Evolutionary conservation across 1,140 invertebrate species (phyloP), one percentile per base, ranked within the genome.

Genomic region (Lordiphosa stackelbergi): DNA sequence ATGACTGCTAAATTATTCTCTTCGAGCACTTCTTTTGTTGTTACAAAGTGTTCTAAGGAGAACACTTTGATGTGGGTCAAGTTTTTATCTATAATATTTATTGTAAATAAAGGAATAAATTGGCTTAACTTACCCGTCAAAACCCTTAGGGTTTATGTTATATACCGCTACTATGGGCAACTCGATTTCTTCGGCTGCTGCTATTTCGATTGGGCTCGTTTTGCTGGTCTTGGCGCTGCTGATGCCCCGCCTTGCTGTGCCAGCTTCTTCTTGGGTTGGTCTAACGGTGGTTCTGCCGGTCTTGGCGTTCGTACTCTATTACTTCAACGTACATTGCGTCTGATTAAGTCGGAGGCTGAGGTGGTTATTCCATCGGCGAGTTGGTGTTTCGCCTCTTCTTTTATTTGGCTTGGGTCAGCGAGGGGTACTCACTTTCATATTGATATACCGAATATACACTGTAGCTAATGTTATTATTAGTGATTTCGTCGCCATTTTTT

Each of bases 41-140:
- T n/a, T n/a, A n/a, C n/a, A n/a, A n/a, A n/a, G n/a, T n/a, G n/a
- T n/a, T n/a, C n/a, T n/a, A n/a, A n/a, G n/a, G n/a, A n/a, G n/a
- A n/a, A n/a, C n/a, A n/a, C n/a, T n/a, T n/a, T n/a, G n/a, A n/a
- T 16, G 4, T 28, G 37, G 5, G 11, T 52, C 9, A 6, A 6
- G 2, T 41, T 41, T 24, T 52, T 52, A 13, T 52, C 41, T 8
- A 41, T 12, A 0, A 52, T 40, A 24, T 52, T 52, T 3, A 52
- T 6, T 5, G 36, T 5, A 24, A 24, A 8, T 5, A 52, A 31
- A 24, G 11, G 6, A 2, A 7, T 22, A 28, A 52, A 3, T 28
- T 52, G 36, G n/a, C 19, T 34, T 37, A 52, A 40, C 11, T 11
- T 40, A 31, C 37, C 48, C 24, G 36, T 12, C 6, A 52, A 9